Evolutionary conservation across 2,888 invertebrate genomes (phyloP), one percentile per base, ranked within the genome.

Genomic region (Andricus quercusramuli): DNA sequence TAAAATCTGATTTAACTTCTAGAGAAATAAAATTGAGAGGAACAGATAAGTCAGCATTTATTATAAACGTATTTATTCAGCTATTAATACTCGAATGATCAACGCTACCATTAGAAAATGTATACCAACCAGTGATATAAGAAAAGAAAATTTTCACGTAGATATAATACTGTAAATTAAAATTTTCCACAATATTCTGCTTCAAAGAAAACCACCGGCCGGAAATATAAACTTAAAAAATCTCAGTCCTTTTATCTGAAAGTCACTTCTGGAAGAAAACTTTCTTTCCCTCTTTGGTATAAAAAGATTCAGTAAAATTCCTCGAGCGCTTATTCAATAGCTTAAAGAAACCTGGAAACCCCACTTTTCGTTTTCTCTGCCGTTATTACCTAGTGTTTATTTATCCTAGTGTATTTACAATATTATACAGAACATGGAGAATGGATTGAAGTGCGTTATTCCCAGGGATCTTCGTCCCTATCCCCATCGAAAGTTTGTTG

Each of bases 401-500:
- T 59, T 59, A 56, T 15, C 74, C 11, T 56, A 51, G 20, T 15
- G n/a, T 74, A 74, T 74, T 74, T 74, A 74, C 74, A 74, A 29
- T 56, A 56, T 74, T 74, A 32, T 74, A 74, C 74, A 74, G n/a
- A 64, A 64, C 8, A 15, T 3, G 29, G 8, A n/a, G 32, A 13
- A 20, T 32, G 32, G 8, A 5, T 51, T 8, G 4, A 51, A 29
- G 32, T 74, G n/a, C 13, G 2, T 74, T 37, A 74, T 56, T 74
- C 74, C 74, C 74, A 74, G n/a, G 74, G 74, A 74, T 74, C 74
- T 51, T 74, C 74, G 2, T 74, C 74, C 13, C 56, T 74, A 22
- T 74, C 74, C 6, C 74, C 74, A 74, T 74, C 74, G 22, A 56
- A 74, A 29, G 32, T 74, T n/a, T 74, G 74, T 74, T 74, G 74